Evolutionary conservation across 2,113 vertebrate genomes (phyloP), one percentile per base, ranked within the genome.

Genomic region (Brachyistius frenatus): DNA sequence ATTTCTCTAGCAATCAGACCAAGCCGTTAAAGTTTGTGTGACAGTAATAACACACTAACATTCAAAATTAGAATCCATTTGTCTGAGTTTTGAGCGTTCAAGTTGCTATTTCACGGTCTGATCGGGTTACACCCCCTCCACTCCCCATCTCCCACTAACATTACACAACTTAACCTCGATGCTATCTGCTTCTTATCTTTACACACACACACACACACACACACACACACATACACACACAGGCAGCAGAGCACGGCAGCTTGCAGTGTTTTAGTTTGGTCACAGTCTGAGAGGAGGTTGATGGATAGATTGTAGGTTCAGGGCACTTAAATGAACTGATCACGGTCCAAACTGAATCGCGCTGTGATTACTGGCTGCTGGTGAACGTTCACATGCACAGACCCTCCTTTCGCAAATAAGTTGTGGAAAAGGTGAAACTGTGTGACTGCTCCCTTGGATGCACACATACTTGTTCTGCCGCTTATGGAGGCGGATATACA

Each of bases 161-260:
- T 88, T 85, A 66, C 69, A 47, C 80, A 85, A 83, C 73, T 66
- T 56, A 53, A 60, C n/a, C 23, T 23, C 33, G 52, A 76, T 69
- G 30, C 72, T 79, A 77, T 71, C 68, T 73, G 35, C 30, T 64
- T 64, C 73, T 86, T 78, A 81, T 73, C 77, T 69, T 5, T 50
- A 49, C 33, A 8, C 10, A 56, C 33, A 64, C 64, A 52, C 32
- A 10, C 11, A 54, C 36, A 62, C 63, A 58, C 67, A 47, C 35
- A 60, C 57, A 23, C 35, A 30, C 41, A 49, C 30, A 33, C 46
- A 50, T 33, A 67, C 23, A 39, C 15, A 46, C 37, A 44, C n/a
- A 9, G 56, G 52, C 52, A 71, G 32, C 67, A 65, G 57, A 81
- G 53, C 46, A 23, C 44, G 55, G 49, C 60, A 65, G 36, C 41